Conservation (phyloP, 2,113 vertebrate genomes). For the Thryonomys swinderianus region DNA sequence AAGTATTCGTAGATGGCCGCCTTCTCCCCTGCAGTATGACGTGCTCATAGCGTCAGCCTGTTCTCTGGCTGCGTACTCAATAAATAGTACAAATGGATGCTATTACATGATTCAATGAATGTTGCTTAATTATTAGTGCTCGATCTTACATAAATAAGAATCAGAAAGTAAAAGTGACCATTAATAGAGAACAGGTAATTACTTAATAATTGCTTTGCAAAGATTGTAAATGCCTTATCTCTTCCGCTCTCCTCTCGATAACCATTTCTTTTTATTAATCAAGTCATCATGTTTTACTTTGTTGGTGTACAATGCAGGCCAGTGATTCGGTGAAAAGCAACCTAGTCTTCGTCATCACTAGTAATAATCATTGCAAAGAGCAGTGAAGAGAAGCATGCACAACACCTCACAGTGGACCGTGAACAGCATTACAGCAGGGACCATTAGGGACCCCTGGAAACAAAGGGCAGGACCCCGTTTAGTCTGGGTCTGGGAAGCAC, state of each 20-base stretch:
- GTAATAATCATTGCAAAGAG: background rate
- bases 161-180: background rate
- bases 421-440: rapidly evolving
- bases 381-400: background rate
- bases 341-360: background rate
- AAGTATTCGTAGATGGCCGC: background rate
- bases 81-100: background rate
- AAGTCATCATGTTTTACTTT: background rate
- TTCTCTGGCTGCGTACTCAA: background rate
- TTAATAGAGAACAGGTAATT: background rate
- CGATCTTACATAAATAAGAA: background rate
- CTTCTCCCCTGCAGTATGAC: background rate
- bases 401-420: background rate
- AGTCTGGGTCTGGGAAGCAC: background rate
- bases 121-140: background rate
- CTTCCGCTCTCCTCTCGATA: background rate
- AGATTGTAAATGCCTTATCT: background rate
- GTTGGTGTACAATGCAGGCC: background rate
- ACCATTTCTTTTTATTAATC: background rate
- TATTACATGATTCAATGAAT: background rate
- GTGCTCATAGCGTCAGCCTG: background rate
- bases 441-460: background rate
- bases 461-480: background rate
- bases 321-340: background rate
- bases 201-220: background rate